Evolutionary conservation across 2,888 invertebrate genomes (phyloP).

Genomic region (Ennomos fuscantarius): DNA sequence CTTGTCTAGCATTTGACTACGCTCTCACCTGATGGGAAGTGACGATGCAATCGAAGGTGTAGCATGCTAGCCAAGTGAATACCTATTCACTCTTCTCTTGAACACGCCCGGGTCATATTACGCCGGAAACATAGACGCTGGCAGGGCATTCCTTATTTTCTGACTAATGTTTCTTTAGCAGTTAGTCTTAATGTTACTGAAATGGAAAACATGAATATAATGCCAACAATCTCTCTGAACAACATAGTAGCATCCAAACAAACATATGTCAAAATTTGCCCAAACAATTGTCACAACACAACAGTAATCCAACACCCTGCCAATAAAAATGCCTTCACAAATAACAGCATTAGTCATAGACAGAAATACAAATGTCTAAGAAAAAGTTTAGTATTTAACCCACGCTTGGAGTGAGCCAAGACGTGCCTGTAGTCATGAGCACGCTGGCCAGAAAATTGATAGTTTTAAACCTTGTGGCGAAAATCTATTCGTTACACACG

Average conservation of each 20-base stretch:
- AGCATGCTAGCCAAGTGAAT: too few species aligned
- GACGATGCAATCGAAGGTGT: too few species aligned
- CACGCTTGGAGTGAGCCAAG: slow-evolving; percentile 67
- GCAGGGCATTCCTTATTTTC: too few species aligned
- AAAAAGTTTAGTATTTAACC: slow-evolving; percentile 63
- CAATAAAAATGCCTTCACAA: slow-evolving; percentile 70
- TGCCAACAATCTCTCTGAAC: slow-evolving; percentile 1
- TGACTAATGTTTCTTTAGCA: too few species aligned
- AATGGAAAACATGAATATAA: too few species aligned
- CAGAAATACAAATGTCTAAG: slow-evolving; percentile 64
- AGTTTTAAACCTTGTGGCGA: slow-evolving; percentile 6
- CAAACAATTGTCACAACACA: slow-evolving; percentile 59
- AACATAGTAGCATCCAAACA: slow-evolving; percentile 13
- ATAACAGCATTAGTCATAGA: slow-evolving; percentile 73
- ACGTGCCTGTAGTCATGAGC: slow-evolving; percentile 32
- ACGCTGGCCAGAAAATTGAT: slow-evolving; percentile 27
- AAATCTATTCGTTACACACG: too few species aligned
- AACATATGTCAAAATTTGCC: slow-evolving; percentile 24
- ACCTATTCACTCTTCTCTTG: too few species aligned
- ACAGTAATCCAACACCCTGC: slow-evolving; percentile 67
- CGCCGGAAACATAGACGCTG: too few species aligned
- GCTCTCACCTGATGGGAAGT: too few species aligned
- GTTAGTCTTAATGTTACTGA: too few species aligned
- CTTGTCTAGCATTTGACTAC: too few species aligned
- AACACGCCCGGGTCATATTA: too few species aligned